Conservation (phyloP, 2,797 vertebrate genomes). For the Pteronotus mesoamericanus region DNA sequence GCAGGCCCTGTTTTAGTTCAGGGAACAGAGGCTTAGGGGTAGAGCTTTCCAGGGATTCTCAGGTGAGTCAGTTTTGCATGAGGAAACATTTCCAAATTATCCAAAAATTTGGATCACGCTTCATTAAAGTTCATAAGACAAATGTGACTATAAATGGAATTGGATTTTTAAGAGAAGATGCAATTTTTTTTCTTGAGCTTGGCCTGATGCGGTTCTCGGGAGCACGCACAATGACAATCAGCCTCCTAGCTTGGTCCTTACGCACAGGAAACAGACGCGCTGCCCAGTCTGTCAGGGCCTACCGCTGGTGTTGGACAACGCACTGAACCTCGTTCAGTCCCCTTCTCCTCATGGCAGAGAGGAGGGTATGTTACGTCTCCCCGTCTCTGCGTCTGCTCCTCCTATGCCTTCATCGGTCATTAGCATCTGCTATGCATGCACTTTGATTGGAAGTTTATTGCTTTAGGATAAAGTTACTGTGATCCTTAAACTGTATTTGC, state of each 20-base stretch:
- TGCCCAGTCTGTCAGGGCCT: not conserved
- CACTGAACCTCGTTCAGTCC: not conserved
- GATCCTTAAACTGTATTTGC: not conserved
- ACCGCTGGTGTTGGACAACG: not conserved
- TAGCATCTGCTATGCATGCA: not conserved
- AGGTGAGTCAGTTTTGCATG: not conserved
- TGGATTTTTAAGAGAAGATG: not conserved
- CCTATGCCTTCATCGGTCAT: not conserved
- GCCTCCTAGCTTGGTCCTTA: not conserved
- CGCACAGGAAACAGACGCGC: not conserved
- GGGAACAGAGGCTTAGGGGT: not conserved
- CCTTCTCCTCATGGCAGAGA: not conserved
- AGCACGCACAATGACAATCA: too few relatives aligned
- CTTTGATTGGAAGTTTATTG: not conserved
- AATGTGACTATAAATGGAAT: not conserved
- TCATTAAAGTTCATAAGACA: not conserved
- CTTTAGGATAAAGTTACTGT: not conserved
- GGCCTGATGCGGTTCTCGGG: not conserved
- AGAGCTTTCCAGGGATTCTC: not conserved
- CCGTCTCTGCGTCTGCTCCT: not conserved
- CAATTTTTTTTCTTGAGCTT: not conserved
- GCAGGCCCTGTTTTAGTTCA: not conserved
- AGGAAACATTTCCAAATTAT: not conserved
- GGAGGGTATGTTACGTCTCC: not conserved
- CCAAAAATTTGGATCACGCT: not conserved